A percentile compares a stretch with the other conserved stretches of the same genome.
Evolutionary conservation across 2,888 invertebrate species (phyloP).

Genomic region (Crioceris asparagi): DNA sequence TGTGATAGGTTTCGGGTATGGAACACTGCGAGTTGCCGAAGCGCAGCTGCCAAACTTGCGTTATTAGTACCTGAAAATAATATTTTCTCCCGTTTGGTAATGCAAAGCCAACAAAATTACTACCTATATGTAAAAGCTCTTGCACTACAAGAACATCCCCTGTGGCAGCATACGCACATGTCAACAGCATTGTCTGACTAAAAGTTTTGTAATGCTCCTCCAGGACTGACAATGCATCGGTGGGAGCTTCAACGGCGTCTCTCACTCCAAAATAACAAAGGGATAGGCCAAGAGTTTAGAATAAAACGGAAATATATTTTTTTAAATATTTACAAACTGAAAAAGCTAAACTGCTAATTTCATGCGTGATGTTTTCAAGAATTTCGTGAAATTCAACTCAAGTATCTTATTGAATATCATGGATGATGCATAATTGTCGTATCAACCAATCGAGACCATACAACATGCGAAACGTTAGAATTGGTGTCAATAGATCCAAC

Average conservation of each 20-base stretch:
- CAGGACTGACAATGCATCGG: slow-evolving; percentile 80
- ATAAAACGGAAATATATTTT: no score
- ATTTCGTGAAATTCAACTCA: no score
- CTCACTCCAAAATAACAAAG: slow-evolving; percentile 86
- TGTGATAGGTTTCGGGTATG: slow-evolving; percentile 95
- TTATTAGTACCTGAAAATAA: slow-evolving; percentile 50
- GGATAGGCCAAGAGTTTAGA: slow-evolving; percentile 66
- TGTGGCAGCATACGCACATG: slow-evolving; percentile 92
- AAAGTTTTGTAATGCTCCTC: slow-evolving; percentile 89
- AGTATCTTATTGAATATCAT: slow-evolving; percentile 54
- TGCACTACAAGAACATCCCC: slow-evolving; percentile 98
- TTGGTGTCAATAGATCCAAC: slow-evolving; percentile 71
- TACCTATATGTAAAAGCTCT: slow-evolving; percentile 76
- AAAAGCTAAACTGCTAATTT: slow-evolving; percentile 28
- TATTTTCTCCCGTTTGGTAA: no score
- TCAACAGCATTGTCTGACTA: slow-evolving; percentile 86
- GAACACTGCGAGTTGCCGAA: slow-evolving; percentile 92
- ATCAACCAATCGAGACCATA: slow-evolving; percentile 87
- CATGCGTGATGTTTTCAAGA: slow-evolving; percentile 59
- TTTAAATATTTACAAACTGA: no score
- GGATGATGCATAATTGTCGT: slow-evolving; percentile 69
- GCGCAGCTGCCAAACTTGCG: slow-evolving; percentile 89
- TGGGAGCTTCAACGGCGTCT: slow-evolving; percentile 81
- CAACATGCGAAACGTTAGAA: slow-evolving; percentile 80
- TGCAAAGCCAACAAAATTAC: no score